Percentiles rank a stretch among this genome's conserved stretches.
These are phyloP conservation scores for Fregata magnificens DNA, from an alignment of 2,113 vertebrate genomes.

Conservation along the genomic window DNA sequence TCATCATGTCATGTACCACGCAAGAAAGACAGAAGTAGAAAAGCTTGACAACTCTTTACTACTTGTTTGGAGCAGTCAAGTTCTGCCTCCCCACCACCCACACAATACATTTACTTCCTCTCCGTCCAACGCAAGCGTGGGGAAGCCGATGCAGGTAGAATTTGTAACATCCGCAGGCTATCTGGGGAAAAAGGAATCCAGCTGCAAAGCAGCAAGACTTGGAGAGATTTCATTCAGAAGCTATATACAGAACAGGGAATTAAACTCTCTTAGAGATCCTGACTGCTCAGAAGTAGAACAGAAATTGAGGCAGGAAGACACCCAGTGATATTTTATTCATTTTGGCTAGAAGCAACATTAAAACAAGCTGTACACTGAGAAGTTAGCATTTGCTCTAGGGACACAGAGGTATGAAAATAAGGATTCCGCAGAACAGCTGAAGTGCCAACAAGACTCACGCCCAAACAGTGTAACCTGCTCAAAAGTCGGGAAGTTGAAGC, in stretches of 20 bases:
- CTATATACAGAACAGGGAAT: neutral
- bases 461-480: neutral
- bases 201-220: neutral
- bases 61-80: neutral
- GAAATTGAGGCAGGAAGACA: conserved; percentile 18
- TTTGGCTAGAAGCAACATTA: conserved; percentile 22
- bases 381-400: neutral
- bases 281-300: neutral
- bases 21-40: neutral
- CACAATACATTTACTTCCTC: neutral
- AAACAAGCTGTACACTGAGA: neutral
- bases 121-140: neutral
- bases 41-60: neutral
- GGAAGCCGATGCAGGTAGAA: neutral
- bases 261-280: neutral
- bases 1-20: fast-evolving
- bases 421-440: neutral
- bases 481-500: neutral
- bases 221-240: neutral
- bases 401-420: neutral
- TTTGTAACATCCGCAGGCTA: neutral
- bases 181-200: neutral
- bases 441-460: neutral
- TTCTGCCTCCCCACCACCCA: neutral
- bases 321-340: conserved; percentile 35